These are phyloP conservation scores for Andrena marginata DNA, from an alignment of 2,888 invertebrate species.

Conservation along the genomic window DNA sequence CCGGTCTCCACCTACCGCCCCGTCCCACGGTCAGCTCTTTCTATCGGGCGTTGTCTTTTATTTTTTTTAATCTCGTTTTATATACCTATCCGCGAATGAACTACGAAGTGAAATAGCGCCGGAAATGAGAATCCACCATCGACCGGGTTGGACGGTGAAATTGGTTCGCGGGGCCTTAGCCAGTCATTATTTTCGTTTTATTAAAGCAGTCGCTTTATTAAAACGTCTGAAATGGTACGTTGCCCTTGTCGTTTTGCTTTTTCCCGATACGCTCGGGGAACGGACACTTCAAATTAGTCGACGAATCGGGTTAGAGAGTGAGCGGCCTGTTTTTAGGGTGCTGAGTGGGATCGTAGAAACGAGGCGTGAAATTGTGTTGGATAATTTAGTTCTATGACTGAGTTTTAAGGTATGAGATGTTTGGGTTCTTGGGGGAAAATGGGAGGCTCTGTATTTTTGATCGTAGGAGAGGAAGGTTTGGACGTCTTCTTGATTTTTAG, in stretches of 20 bases:
- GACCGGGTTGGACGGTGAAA: constrained; percentile 56
- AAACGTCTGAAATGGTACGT: constrained; percentile 5
- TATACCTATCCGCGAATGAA: constrained; percentile 63
- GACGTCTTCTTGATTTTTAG: too few relatives aligned
- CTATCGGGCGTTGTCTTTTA: constrained; percentile 54
- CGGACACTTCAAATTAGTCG: neutral
- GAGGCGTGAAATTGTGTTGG: too few relatives aligned
- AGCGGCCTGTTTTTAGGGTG: too few relatives aligned
- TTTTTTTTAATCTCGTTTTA: constrained; percentile 66
- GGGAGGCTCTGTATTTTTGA: too few relatives aligned
- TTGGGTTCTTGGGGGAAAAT: too few relatives aligned
- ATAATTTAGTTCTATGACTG: too few relatives aligned
- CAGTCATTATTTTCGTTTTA: constrained; percentile 49
- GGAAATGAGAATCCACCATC: constrained; percentile 68
- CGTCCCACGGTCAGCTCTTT: constrained; percentile 31
- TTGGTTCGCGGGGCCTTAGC: constrained; percentile 55
- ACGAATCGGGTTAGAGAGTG: too few relatives aligned
- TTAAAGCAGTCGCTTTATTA: constrained; percentile 38
- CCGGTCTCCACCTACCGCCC: constrained; percentile 6
- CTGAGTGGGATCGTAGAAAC: too few relatives aligned
- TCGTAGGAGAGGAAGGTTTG: too few relatives aligned
- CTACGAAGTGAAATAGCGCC: constrained; percentile 61
- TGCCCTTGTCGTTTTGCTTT: neutral
- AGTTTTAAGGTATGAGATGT: too few relatives aligned
- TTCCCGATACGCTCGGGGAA: neutral